Evolutionary conservation across 2,113 vertebrate species (phyloP), one percentile per base, ranked within the genome.

Genomic region (Gymnocephalus cernua): DNA sequence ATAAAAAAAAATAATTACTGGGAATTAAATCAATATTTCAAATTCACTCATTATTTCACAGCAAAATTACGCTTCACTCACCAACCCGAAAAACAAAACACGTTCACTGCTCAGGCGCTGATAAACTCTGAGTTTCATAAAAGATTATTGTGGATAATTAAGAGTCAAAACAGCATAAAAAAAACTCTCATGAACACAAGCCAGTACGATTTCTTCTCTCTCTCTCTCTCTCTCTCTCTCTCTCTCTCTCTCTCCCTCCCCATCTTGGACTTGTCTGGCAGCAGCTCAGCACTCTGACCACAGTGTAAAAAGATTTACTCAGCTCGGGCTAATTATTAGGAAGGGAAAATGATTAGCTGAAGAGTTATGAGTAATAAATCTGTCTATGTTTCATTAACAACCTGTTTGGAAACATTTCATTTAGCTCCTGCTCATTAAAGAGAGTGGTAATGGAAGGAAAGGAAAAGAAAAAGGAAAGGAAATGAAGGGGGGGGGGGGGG

Each of bases 311-410:
- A 92, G 91, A 93, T 94, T 93, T 91, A 93, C 93, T 91, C 90
- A 53, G 82, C 90, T 45, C 32, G 1, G 63, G 80, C 85, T 92
- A 91, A 94, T 93, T 93, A 92, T 93, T 89, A 93, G 79, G 82
- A 92, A 85, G 86, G 73, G 82, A 84, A 91, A 91, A 93, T 92
- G 91, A 94, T 94, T 92, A 92, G 89, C 83, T 51, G 67, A 79
- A 85, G 93, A 94, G 91, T 92, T 93, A 92, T 87, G 88, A 86
- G 84, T 83, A 89, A 91, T 94, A 93, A 94, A 94, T 91, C 91
- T 91, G 92, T 93, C 91, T 19, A 51, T 86, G 86, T 94, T 94
- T 93, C 92, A 93, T 93, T 94, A 93, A 92, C 86, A 87, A 82
- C 81, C 89, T 85, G 92, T 94, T 93, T 92, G 88, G 86, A 92